phyloP scores from a whole-genome alignment of 2,888 invertebrate species.

The Cartodere bifasciata region DNA sequence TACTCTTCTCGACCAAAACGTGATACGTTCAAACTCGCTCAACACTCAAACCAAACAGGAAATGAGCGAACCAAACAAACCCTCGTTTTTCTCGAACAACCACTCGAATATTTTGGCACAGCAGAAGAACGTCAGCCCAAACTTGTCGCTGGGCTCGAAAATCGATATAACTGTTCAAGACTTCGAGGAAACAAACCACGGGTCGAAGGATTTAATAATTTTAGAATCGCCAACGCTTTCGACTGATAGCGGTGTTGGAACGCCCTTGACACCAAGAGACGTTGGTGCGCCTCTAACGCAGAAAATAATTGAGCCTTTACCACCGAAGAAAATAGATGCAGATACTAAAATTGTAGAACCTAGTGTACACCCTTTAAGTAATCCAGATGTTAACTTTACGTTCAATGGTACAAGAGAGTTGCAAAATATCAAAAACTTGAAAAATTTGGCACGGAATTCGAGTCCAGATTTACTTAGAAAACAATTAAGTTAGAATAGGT shows the following conservation, averaged over 20 bases:
- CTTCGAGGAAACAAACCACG: slow-evolving; percentile 17
- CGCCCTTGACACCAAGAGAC: slow-evolving; percentile 43
- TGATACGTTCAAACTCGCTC: slow-evolving; percentile 25
- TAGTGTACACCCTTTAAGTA: slow-evolving; percentile 59
- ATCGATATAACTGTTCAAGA: slow-evolving; percentile 32
- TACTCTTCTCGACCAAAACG: slow-evolving; percentile 16
- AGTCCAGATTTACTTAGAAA: slow-evolving; percentile 25
- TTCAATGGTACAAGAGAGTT: slow-evolving; percentile 71
- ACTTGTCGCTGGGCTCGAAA: slow-evolving; percentile 16
- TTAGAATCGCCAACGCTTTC: slow-evolving; percentile 27
- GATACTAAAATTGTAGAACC: slow-evolving; percentile 32
- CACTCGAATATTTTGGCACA: slow-evolving; percentile 60
- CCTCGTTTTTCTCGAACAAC: slow-evolving; percentile 52
- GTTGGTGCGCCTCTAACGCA: slow-evolving; percentile 14
- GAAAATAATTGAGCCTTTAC: slow-evolving; percentile 15
- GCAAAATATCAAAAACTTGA: slow-evolving; percentile 48
- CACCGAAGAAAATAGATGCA: slow-evolving; percentile 31
- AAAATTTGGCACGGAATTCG: slow-evolving; percentile 22
- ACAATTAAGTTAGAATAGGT: slow-evolving; percentile 13
- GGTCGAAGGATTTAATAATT: slow-evolving; percentile 6
- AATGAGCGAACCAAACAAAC: slow-evolving; percentile 16
- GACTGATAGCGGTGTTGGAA: slow-evolving; percentile 51
- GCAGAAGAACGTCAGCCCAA: slow-evolving; percentile 30
- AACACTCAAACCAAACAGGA: slow-evolving; percentile 19
- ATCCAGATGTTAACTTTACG: slow-evolving; percentile 67